Conservation (phyloP, 2,113 vertebrate species). For the Perognathus longimembris region DNA sequence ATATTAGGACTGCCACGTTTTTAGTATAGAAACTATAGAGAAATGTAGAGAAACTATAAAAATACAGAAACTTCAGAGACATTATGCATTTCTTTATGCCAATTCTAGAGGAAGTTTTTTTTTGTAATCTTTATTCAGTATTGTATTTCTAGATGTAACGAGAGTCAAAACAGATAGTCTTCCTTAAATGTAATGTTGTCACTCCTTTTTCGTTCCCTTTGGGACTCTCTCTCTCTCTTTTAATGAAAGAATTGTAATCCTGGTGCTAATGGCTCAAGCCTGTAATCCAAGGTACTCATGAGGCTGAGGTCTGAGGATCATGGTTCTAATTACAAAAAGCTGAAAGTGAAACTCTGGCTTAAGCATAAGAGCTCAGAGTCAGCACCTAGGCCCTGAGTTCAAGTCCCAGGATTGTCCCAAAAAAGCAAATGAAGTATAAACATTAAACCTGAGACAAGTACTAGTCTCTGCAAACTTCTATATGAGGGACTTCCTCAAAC, state of each 20-base stretch:
- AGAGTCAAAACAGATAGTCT: conserved; percentile 2
- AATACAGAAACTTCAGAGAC: background rate
- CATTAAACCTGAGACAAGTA: background rate
- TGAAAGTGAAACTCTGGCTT: no score
- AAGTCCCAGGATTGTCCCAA: no score
- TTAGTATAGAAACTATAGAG: no score
- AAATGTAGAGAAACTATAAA: no score
- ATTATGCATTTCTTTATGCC: conserved; percentile 8
- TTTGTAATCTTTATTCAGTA: background rate
- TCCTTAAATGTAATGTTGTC: background rate
- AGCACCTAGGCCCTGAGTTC: no score
- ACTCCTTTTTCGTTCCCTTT: conserved; percentile 24
- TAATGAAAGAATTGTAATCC: no score
- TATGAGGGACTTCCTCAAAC: background rate
- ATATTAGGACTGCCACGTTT: background rate
- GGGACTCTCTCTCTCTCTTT: background rate
- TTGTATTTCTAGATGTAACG: background rate
- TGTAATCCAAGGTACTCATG: no score
- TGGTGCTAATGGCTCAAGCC: no score
- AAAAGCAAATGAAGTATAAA: conserved; percentile 4
- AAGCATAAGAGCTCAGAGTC: no score
- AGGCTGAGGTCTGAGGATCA: no score
- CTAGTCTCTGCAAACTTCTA: background rate
- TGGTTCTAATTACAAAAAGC: no score
- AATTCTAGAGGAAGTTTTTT: background rate